Evolutionary conservation across 2,113 vertebrate genomes (phyloP).

Genomic region (Chloropsis cyanopogon): DNA sequence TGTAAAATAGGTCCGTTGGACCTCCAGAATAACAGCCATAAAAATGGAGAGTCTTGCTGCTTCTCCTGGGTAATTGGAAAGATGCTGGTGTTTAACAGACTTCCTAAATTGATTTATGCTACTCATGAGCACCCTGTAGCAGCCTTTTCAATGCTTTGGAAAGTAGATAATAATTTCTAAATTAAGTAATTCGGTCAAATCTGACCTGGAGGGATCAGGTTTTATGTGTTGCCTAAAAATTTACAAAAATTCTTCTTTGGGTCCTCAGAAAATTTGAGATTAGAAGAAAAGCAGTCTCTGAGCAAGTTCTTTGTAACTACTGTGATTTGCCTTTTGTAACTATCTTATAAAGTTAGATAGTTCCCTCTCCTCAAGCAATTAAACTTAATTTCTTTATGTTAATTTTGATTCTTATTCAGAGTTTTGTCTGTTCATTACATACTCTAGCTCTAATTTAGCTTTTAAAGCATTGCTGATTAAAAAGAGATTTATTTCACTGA

Average conservation of each 20-base stretch:
- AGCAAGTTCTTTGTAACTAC: neutral
- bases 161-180: neutral
- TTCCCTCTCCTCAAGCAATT: slow-evolving; percentile 34
- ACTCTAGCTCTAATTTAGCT: slow-evolving; percentile 4
- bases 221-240: neutral
- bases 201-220: neutral
- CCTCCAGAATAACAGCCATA: no score
- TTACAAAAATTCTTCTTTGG: neutral
- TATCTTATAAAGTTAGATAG: neutral
- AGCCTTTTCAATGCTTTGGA: neutral
- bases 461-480: slow-evolving; percentile 39
- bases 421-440: slow-evolving; percentile 27
- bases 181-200: neutral
- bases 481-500: slow-evolving; percentile 36
- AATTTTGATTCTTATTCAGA: slow-evolving; percentile 38
- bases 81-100: neutral
- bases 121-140: neutral
- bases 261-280: neutral
- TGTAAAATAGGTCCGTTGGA: no score
- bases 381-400: slow-evolving; percentile 48
- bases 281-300: neutral
- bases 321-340: neutral
- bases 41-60: neutral
- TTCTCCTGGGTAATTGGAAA: neutral
- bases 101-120: neutral